Base-by-base conservation (phyloP, 1,140 invertebrate species). In the Rhyacophila brunnea region DNA sequence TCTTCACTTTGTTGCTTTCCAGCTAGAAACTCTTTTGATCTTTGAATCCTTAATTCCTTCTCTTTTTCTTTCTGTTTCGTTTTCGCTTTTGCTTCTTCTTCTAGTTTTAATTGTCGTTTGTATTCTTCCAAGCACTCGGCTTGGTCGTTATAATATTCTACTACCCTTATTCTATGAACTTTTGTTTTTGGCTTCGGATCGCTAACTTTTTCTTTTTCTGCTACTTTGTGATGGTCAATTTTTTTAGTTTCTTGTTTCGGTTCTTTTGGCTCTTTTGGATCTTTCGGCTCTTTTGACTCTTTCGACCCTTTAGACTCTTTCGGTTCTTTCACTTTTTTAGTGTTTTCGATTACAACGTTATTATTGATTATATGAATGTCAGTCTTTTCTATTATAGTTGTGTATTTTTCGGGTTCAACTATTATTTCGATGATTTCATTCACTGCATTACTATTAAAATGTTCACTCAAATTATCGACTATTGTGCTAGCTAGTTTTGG, bases 101-200 rank as follows among this genome's bases (percentile, higher is more conserved):
- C 72, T 15, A 74, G 53, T 42, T 74, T 74, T 20, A 72, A 71
- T 43, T 71, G 69, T 34, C 71, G 60, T 55, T 76, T 78, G 46
- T 67, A 67, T 57, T 79, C 77, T 62, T 77, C 74, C 20, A 79
- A 68, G 40, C 76, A 78, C 62, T 79, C 77, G 20, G 71, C 77
- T 69, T 79, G 74, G 38, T 79, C 77, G 64, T 79, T 79, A 64
- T 79, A 79, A 60, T 79, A 79, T 67, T 79, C 77, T 19, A 79
- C 67, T 59, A 64, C 62, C 54, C 51, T 54, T 7, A 64, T 60
- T 43, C 62, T 60, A 20, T 64, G 62, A 3, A 64, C 53, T 60
- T 60, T 64, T 20, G 58, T 20, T 23, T 19, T 54, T 3, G 44
- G 15, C 19, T 56, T 58, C 14, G 34, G 35, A 5, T 15, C 15